Percentiles rank a stretch among this genome's conserved stretches.
These are phyloP conservation scores for Hylia prasina DNA, from an alignment of 2,113 vertebrate genomes.

Conservation along the genomic window DNA sequence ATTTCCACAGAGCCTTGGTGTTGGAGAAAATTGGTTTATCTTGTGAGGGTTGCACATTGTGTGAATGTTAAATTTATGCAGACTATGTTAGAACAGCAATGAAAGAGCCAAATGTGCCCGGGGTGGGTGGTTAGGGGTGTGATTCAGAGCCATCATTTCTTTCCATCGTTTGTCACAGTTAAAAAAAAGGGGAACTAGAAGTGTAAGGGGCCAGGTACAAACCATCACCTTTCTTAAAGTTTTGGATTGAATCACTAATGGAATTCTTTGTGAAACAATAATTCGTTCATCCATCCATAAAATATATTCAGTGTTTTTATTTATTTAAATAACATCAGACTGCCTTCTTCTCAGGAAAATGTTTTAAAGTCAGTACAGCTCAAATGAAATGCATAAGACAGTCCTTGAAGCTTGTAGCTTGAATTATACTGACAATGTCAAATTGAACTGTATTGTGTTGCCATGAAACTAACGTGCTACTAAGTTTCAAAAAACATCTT, in stretches of 20 bases:
- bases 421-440: not conserved
- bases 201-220: not conserved
- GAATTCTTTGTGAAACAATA: not conserved
- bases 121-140: not conserved
- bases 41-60: not conserved
- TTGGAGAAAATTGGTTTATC: not conserved
- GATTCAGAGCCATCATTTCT: not conserved
- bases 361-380: not conserved
- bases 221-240: not conserved
- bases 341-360: not conserved
- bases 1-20: not conserved
- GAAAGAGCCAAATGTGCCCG: fast-evolving
- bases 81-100: not conserved
- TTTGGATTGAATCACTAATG: not conserved
- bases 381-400: not conserved
- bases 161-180: not conserved
- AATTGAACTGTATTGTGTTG: not conserved
- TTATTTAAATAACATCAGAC: not conserved
- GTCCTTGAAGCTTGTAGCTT: not conserved
- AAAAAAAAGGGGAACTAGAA: not conserved
- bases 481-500: not conserved
- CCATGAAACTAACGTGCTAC: not conserved
- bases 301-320: not conserved
- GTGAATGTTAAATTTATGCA: not conserved
- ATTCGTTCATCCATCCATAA: not conserved